Base-by-base conservation (phyloP, 2,113 vertebrate genomes). In the Cervus canadensis region DNA sequence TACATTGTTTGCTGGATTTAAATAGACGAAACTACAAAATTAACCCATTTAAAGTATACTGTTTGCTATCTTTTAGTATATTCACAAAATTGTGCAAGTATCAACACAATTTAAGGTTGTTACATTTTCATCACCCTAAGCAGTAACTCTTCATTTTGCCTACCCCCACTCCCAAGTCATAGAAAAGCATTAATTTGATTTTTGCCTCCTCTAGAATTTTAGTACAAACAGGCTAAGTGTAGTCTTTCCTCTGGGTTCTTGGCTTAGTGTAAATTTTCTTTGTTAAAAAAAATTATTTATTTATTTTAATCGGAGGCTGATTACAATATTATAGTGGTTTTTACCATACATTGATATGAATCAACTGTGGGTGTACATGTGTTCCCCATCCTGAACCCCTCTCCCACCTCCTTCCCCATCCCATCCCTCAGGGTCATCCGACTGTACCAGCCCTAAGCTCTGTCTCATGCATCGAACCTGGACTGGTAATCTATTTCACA, bases 401-500 rank as follows among this genome's bases (percentile, higher is more conserved):
- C 7, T 36, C 64, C n/a, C 64, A 36, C 33, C 4, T 36, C 17
- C 3, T n/a, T 71, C n/a, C 64, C 64, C 4, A 71, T 36, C n/a
- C n/a, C 64, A 36, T 71, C n/a, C 64, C 64, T 21, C n/a, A 36
- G 17, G n/a, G n/a, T 71, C n/a, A 21, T 71, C 17, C 64, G 9
- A 36, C n/a, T 21, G 17, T 17, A 21, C 19, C n/a, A 11, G 4
- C n/a, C n/a, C 64, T 71, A 17, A 71, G 17, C n/a, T 36, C n/a
- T 71, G 36, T 12, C 64, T 71, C n/a, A 71, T 71, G 64, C 21
- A 36, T 36, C 0, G 0, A 71, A 71, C n/a, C 17, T 12, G 64
- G 64, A 71, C n/a, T 71, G n/a, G 9, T 0, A 0, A 36, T 71
- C 64, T 36, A 3, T 21, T 36, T 36, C n/a, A 36, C 64, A 36